A percentile compares a stretch with the other conserved stretches of the same genome.
Conservation (phyloP, 2,888 invertebrate species). For the Xanthorhoe spadicearia region DNA sequence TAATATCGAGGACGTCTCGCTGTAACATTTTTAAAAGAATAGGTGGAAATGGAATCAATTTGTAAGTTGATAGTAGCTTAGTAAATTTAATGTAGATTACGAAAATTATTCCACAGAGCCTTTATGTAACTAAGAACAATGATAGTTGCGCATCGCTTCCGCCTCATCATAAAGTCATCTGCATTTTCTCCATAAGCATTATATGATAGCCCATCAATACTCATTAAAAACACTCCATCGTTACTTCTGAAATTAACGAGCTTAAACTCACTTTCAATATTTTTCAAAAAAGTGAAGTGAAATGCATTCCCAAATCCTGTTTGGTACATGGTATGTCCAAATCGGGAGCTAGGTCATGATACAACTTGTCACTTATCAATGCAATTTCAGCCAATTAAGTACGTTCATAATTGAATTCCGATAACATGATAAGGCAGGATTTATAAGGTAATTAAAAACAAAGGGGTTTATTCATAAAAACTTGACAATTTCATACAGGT, state of each 20-base stretch:
- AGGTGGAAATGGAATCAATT: too few species aligned
- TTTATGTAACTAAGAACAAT: conserved; percentile 1
- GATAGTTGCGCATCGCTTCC: not conserved
- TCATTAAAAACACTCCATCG: conserved; percentile 40
- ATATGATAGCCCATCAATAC: conserved; percentile 21
- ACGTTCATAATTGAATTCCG: conserved; percentile 26
- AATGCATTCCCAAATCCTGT: conserved; percentile 51
- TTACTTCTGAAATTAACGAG: conserved; percentile 37
- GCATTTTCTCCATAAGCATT: not conserved
- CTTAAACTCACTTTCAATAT: conserved; percentile 34
- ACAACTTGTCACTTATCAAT: conserved; percentile 51
- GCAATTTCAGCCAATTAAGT: conserved; percentile 19
- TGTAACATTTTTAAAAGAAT: too few species aligned
- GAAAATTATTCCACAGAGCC: not conserved
- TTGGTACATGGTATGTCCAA: conserved; percentile 49
- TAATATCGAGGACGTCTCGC: too few species aligned
- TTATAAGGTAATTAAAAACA: not conserved
- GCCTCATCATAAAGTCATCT: conserved; percentile 5
- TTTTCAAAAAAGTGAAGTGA: conserved; percentile 56
- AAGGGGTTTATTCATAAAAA: too few species aligned
- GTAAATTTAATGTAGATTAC: not conserved
- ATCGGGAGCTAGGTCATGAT: conserved; percentile 51
- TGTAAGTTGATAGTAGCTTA: too few species aligned
- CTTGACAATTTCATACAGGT: too few species aligned
- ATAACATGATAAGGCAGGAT: conserved; percentile 25